Conservation (phyloP, 2,888 invertebrate genomes). For the Tethea ocularis region DNA sequence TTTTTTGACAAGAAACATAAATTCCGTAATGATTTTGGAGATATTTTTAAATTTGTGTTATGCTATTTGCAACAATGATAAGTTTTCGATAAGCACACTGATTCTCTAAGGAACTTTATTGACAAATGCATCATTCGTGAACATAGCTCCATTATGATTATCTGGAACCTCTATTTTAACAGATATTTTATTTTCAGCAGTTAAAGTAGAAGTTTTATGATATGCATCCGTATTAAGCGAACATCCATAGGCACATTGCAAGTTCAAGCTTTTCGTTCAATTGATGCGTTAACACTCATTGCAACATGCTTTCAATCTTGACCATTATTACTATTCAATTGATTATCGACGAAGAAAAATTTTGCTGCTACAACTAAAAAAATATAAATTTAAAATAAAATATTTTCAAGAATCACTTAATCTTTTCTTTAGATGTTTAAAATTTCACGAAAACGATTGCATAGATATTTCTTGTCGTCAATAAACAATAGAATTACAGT, state of each 20-base stretch:
- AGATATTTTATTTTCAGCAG: background rate
- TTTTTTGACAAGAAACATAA: background rate
- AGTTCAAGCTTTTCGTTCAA: conserved; percentile 46
- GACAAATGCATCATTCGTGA: background rate
- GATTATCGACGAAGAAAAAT: conserved; percentile 25
- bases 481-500: background rate
- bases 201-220: conserved; percentile 1
- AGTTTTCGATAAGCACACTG: background rate
- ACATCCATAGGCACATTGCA: conserved; percentile 60
- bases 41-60: background rate
- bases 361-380: conserved; percentile 18
- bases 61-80: conserved; percentile 4
- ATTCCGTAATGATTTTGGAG: background rate
- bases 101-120: background rate
- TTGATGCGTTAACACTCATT: conserved; percentile 50
- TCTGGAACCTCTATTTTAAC: background rate
- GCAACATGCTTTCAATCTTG: conserved; percentile 50
- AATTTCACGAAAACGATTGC: no score
- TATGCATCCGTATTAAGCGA: conserved; percentile 31
- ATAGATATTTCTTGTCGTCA: background rate
- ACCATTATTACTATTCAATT: conserved; percentile 27
- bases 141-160: background rate
- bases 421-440: no score
- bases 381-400: no score
- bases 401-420: no score